Conservation (phyloP, 2,797 vertebrate species). For the Brotula barbata region DNA sequence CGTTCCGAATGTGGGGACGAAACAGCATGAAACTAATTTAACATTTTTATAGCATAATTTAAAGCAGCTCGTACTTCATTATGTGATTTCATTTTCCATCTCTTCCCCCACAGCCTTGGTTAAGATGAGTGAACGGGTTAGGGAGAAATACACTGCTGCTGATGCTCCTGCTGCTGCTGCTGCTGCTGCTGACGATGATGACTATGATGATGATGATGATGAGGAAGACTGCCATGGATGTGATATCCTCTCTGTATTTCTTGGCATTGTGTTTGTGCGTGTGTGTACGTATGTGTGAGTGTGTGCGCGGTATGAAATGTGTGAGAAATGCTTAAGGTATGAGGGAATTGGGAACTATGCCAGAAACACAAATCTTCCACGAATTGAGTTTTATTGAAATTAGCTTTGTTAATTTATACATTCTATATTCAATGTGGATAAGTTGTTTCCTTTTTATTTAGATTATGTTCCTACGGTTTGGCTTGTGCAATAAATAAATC, state of each 20-base stretch:
- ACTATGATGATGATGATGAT: too few relatives aligned
- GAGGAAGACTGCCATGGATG: conserved; percentile 63
- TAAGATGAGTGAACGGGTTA: conserved; percentile 68
- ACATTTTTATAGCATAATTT: too few relatives aligned
- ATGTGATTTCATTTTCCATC: not conserved
- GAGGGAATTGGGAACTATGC: conserved; percentile 65
- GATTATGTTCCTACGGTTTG: conserved; percentile 71
- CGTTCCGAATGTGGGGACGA: not conserved
- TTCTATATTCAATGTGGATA: conserved; percentile 56
- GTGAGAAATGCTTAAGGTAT: conserved; percentile 48
- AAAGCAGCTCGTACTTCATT: too few relatives aligned
- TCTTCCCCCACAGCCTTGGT: conserved; percentile 74
- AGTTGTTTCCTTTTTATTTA: conserved; percentile 54
- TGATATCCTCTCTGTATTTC: conserved; percentile 56
- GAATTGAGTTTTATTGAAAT: conserved; percentile 57
- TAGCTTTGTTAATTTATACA: conserved; percentile 64
- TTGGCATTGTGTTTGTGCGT: conserved; percentile 32
- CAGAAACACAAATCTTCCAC: conserved; percentile 65
- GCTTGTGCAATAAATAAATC: conserved; percentile 91
- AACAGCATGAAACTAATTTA: too few relatives aligned
- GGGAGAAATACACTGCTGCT: conserved; percentile 61
- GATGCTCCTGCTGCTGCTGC: conserved; percentile 64
- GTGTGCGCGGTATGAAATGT: conserved; percentile 20
- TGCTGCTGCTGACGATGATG: too few relatives aligned
- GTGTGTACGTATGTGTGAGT: conserved; percentile 10